Base-by-base conservation (phyloP, 1,140 invertebrate species). In the Cyphomyrmex costatus region DNA sequence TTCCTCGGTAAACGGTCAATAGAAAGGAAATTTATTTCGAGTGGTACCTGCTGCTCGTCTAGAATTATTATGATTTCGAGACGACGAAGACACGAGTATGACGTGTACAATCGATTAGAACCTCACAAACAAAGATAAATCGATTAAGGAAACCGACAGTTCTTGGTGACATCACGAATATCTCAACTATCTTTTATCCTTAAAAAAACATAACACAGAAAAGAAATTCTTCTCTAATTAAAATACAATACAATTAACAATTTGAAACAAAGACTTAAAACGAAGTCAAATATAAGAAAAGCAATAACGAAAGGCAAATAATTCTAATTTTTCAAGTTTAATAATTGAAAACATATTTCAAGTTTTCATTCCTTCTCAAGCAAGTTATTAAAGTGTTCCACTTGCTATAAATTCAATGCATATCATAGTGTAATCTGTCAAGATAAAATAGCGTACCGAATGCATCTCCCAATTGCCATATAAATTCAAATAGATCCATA, bases 11-110 rank as follows among this genome's bases (percentile, higher is more conserved):
- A 46, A 42, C 42, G 42, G 42, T 63, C 60, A 42, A 65, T 78
- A 78, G 61, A 46, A 78, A 36, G 36, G 56, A 78, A 46, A 78
- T 78, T 77, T 77, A 61, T 61, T 78, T 78, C 16, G 33, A 42
- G 33, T 60, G 21, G 4, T 24, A 14, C 53, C 16, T 49, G 33
- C 12, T 10, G 14, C 36, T 63, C 24, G 56, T 63, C 24, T 21
- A 5, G 36, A 46, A 63, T 77, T 63, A 33, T 77, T 46, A 63
- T 30, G 58, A 46, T 46, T 77, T 63, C 58, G 74, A 77, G 21
- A 66, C 42, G n/a, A 49, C 27, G n/a, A 6, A 21, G 58, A 65
- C 74, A 65, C 60, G 33, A 10, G 27, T 78, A 33, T 49, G 60
- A 49, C 76, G 27, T 78, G 14, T 42, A 27, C 53, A 65, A 79